A percentile compares a stretch with the other conserved stretches of the same genome.
These are phyloP conservation scores for Drosophila repletoides DNA, from an alignment of 1,140 invertebrate genomes.

Conservation along the genomic window DNA sequence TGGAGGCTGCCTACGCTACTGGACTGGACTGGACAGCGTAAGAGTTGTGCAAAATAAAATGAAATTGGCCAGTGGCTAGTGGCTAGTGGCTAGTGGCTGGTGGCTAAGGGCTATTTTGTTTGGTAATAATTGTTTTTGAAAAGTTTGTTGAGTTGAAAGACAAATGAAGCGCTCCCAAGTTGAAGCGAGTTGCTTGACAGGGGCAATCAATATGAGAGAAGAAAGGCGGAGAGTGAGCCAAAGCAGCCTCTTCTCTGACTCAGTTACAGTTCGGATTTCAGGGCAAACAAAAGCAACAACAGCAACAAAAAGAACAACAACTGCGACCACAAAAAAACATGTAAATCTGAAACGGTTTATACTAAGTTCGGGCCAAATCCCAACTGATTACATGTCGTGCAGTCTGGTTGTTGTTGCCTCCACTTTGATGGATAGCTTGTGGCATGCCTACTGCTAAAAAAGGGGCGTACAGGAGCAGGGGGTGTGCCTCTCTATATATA, in stretches of 20 bases:
- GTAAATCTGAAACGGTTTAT: slow-evolving; percentile 76
- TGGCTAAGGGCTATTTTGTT: slow-evolving; percentile 49
- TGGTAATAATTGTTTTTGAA: slow-evolving; percentile 62
- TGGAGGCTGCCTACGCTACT: too few species aligned
- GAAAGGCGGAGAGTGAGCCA: too few species aligned
- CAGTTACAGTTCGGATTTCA: slow-evolving; percentile 22
- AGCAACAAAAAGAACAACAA: slow-evolving; percentile 17
- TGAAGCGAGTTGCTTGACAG: background rate
- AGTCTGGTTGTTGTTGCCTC: slow-evolving; percentile 33
- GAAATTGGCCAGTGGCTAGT: slow-evolving; percentile 45
- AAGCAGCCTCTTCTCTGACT: background rate
- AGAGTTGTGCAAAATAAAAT: slow-evolving; percentile 7
- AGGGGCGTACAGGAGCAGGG: background rate
- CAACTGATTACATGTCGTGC: slow-evolving; percentile 51
- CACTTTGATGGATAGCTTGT: slow-evolving; percentile 76
- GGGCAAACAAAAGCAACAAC: background rate
- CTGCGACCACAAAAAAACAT: slow-evolving; percentile 50
- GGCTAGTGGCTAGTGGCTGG: slow-evolving; percentile 48
- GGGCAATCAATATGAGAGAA: slow-evolving; percentile 21
- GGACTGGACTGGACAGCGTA: too few species aligned
- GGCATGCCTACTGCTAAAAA: slow-evolving; percentile 29
- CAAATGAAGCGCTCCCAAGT: slow-evolving; percentile 63
- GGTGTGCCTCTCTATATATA: slow-evolving; percentile 2
- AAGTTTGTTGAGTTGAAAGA: slow-evolving; percentile 62
- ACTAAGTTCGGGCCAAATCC: slow-evolving; percentile 66